Base-by-base conservation (phyloP, 1,140 invertebrate species). In the Phthorimaea operculella region DNA sequence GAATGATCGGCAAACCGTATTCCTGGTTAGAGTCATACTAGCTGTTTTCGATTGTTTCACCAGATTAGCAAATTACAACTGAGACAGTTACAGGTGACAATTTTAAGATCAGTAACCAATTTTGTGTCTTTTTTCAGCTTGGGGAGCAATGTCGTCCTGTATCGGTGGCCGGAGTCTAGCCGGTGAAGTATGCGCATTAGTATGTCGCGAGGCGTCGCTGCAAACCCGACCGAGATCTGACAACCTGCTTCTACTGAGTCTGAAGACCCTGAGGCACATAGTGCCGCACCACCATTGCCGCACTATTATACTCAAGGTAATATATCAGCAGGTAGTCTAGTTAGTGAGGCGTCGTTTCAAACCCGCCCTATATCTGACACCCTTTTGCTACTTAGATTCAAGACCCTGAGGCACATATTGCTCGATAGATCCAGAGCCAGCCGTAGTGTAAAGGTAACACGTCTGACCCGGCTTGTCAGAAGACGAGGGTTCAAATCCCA, bases 101-200 rank as follows among this genome's bases (percentile, higher is more conserved):
- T n/a, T n/a, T n/a, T n/a, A n/a, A n/a, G n/a, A n/a, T n/a, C n/a
- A n/a, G n/a, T 28, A 28, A 28, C 21, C 2, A 28, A 28, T 28
- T 2, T 28, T 28, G 2, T 28, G 2, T 4, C 21, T 4, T 28
- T 28, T 33, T 44, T 0, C 50, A 83, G 78, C 72, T 0, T 82
- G 76, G 72, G 60, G 64, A n/a, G 58, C 63, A 2, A 72, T 79
- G 75, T 78, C 70, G 49, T 51, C 57, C 34, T 84, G 81, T 49
- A 72, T 77, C 47, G 63, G 66, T 42, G 71, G 73, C 0, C 76
- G 75, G 53, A 77, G 60, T 44, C 15, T 78, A 50, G 52, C 61
- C 9, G 34, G 54, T 36, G 76, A 79, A 58, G 57, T 70, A 48
- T 78, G 81, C 34, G 54, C 60, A 52, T 33, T 79, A 52, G 55